Conservation (phyloP, 2,113 vertebrate genomes). For the Nothocercus nigrocapillus region DNA sequence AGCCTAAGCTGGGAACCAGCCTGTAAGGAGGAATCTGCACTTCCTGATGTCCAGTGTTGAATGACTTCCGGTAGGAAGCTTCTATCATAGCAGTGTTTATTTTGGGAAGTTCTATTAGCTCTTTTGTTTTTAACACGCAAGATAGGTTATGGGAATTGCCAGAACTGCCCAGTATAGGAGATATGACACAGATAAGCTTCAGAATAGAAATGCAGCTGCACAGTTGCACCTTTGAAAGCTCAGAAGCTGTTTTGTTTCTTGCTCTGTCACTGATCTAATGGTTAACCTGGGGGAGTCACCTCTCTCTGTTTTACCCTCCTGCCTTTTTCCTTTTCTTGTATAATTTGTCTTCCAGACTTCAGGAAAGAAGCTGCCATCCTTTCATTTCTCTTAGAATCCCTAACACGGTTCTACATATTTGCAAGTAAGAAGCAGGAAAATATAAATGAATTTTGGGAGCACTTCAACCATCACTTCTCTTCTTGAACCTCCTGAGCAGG, state of each 20-base stretch:
- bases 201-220: neutral
- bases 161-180: neutral
- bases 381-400: neutral
- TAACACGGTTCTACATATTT: neutral
- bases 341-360: neutral
- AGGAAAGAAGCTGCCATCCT: neutral
- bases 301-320: neutral
- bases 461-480: neutral
- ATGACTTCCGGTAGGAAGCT: neutral
- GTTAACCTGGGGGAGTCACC: neutral
- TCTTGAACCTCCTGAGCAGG: neutral
- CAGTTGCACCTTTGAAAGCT: neutral
- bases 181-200: slow-evolving; percentile 20
- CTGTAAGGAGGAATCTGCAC: neutral
- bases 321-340: neutral
- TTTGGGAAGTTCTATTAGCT: slow-evolving; percentile 13
- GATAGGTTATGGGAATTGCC: neutral
- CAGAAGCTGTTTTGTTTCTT: neutral
- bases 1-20: neutral
- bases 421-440: neutral
- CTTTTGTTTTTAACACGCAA: slow-evolving; percentile 15
- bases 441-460: neutral
- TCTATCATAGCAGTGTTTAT: slow-evolving; percentile 41
- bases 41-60: neutral
- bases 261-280: neutral